phyloP scores from a whole-genome alignment of 1,140 invertebrate genomes.

The Tetramorium alpestre region DNA sequence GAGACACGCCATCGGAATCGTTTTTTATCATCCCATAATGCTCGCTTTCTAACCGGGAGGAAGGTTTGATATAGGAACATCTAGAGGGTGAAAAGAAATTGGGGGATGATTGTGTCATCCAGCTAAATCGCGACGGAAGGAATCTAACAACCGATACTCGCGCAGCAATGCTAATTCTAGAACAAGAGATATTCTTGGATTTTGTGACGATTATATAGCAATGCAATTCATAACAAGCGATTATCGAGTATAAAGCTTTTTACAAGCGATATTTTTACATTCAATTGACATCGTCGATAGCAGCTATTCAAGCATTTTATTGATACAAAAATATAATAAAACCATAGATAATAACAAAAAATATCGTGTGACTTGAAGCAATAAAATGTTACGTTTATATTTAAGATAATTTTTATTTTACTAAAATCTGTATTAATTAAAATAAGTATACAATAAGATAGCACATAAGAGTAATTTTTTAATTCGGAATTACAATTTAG shows the following conservation, averaged over 20 bases:
- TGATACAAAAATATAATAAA: background rate
- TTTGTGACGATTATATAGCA: background rate
- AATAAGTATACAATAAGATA: background rate
- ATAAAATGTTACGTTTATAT: background rate
- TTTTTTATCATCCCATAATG: conserved; percentile 32
- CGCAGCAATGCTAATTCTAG: background rate
- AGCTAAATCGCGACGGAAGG: background rate
- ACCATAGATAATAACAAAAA: background rate
- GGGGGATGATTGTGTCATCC: background rate
- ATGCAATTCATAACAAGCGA: background rate
- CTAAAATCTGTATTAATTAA: conserved; percentile 9
- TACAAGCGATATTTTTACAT: background rate
- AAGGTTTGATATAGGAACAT: background rate
- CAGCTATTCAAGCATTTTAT: background rate
- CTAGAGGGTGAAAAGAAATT: conserved; percentile 3
- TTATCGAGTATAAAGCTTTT: background rate
- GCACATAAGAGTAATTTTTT: background rate
- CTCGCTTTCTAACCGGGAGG: background rate
- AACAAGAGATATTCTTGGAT: background rate
- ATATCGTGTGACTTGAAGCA: background rate
- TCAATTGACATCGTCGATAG: background rate
- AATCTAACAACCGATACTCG: background rate
- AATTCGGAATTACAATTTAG: background rate
- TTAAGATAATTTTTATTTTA: conserved; percentile 7
- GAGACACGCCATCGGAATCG: background rate